Evolutionary conservation across 2,888 invertebrate genomes (phyloP), one percentile per base, ranked within the genome.

Genomic region (Gasteruption jaculator): DNA sequence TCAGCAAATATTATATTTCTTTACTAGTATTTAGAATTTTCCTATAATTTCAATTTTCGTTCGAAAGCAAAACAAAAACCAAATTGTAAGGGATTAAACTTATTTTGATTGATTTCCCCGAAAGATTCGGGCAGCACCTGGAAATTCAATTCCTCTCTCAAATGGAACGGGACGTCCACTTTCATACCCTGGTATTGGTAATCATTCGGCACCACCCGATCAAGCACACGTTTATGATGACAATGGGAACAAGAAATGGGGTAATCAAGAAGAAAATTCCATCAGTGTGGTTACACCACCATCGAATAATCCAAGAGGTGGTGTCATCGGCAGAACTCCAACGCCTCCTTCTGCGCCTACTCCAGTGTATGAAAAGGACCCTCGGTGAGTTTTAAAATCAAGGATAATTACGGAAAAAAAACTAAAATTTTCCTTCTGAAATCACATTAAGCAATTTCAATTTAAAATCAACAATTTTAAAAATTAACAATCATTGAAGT

Each of bases 291-390:
- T 42, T n/a, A n/a, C n/a, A 21, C 46, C 53, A 7, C 47, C 41
- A 3, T 26, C 46, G 8, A 56, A 56, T 25, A 64, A 57, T 43
- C 66, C 67, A 1, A 53, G 67, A 24, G 67, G 65, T 18, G 67
- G 67, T 15, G 58, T 68, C 5, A 63, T 68, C 38, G 67, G 67
- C 5, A 57, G 61, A 35, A 60, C 66, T 4, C 66, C 66, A 3
- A 57, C 57, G 5, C 64, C 61, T 29, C 57, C 54, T 4, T 57
- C 63, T 10, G 63, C 62, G 7, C 66, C 67, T 0, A 63, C 58
- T 3, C 66, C 67, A 3, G 41, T 62, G 11, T 61, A 65, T 38
- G 61, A 65, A 5, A 67, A 67, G 41, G 63, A 67, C 36, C 15
- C 50, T 3, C 59, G 53, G 64, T 65, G 51, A 40, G 35, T 8